Conservation (phyloP, 2,113 vertebrate genomes). For the Kobus ellipsiprymnus region DNA sequence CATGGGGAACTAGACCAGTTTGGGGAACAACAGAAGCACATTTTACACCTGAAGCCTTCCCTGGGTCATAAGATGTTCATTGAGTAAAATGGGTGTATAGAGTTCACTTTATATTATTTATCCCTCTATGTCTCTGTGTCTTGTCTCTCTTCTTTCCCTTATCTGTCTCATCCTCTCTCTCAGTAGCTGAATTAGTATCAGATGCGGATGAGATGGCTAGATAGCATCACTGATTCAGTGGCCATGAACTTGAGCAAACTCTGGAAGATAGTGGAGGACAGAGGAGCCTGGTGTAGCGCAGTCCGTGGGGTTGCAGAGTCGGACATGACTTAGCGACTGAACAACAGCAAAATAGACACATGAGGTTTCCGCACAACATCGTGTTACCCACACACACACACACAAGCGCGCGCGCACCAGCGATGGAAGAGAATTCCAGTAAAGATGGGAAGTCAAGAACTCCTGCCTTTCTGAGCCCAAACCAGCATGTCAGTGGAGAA, state of each 20-base stretch:
- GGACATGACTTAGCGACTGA: background rate
- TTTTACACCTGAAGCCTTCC: too few species aligned
- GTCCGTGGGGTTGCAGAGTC: background rate
- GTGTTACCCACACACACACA: background rate
- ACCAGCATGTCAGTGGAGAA: background rate
- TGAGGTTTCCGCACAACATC: background rate
- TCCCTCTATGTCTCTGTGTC: background rate
- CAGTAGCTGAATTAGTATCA: background rate
- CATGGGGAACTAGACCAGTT: background rate
- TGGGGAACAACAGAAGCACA: background rate
- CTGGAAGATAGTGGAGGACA: background rate
- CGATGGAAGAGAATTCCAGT: background rate
- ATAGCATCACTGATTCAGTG: background rate
- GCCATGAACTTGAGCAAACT: background rate
- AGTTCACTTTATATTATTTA: background rate
- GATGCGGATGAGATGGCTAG: background rate
- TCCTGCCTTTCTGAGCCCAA: background rate
- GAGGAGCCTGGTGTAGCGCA: accelerated
- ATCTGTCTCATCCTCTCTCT: background rate
- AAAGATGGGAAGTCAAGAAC: background rate
- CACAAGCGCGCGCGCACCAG: accelerated
- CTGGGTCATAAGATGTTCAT: accelerated
- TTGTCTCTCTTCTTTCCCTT: too few species aligned
- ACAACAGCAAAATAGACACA: background rate
- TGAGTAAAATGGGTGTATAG: background rate